Evolutionary conservation across 2,888 invertebrate genomes (phyloP).

Genomic region (Podotricha telesiphe): DNA sequence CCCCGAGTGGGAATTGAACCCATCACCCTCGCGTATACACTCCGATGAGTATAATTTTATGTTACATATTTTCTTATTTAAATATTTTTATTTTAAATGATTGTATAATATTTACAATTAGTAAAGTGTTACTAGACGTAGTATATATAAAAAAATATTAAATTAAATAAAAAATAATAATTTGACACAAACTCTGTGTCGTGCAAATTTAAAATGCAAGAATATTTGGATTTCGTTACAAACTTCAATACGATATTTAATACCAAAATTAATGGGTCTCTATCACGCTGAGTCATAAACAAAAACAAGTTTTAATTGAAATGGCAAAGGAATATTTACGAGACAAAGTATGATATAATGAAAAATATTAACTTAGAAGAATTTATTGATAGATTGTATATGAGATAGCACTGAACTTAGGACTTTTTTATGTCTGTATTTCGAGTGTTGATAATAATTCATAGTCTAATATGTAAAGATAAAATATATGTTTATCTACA

Average conservation of each 20-base stretch:
- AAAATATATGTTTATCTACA: too few species aligned
- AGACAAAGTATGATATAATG: constrained; percentile 6
- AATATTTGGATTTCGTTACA: constrained; percentile 40
- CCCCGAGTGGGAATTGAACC: too few species aligned
- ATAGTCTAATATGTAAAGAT: too few species aligned
- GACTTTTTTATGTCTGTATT: not conserved
- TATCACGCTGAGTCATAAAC: constrained; percentile 36
- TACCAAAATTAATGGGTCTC: constrained; percentile 40
- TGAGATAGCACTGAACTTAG: not conserved
- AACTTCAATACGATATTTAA: constrained; percentile 38
- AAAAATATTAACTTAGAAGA: constrained; percentile 2
- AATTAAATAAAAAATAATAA: constrained; percentile 2
- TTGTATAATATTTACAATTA: too few species aligned
- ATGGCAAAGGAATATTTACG: constrained; percentile 17
- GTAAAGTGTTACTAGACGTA: too few species aligned
- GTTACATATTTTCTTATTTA: too few species aligned
- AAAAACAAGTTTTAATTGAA: constrained; percentile 28
- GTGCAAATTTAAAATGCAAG: constrained; percentile 44
- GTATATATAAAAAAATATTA: too few species aligned
- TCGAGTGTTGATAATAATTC: too few species aligned
- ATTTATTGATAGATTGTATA: not conserved
- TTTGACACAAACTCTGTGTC: constrained; percentile 24
- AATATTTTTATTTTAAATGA: too few species aligned
- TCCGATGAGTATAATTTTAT: too few species aligned
- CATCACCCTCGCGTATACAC: too few species aligned